Conservation (phyloP, 2,888 invertebrate genomes). For the Dasysyrphus albostriatus region DNA sequence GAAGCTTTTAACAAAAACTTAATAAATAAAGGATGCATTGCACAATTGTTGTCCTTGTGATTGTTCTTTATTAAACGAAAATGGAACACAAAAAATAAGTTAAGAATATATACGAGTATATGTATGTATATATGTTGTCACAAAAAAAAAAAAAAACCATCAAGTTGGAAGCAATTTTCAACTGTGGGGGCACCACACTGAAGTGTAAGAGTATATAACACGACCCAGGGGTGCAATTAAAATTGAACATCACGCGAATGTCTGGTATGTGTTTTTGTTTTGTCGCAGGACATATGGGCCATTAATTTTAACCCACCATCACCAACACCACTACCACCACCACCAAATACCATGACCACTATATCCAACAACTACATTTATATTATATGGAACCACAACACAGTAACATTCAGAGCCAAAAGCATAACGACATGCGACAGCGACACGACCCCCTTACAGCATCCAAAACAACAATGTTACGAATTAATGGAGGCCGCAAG, state of each 20-base stretch:
- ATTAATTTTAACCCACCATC: constrained; percentile 54
- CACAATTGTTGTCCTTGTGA: constrained; percentile 9
- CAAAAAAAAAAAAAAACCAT: constrained; percentile 25
- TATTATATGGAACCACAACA: constrained; percentile 9
- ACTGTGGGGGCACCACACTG: constrained; percentile 21
- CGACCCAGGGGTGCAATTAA: constrained; percentile 69
- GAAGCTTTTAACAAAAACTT: not conserved
- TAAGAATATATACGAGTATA: not conserved
- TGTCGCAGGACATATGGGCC: constrained; percentile 67
- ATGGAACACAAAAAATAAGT: constrained; percentile 9
- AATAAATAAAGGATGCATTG: constrained; percentile 1
- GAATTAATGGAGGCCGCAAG: constrained; percentile 56
- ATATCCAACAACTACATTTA: constrained; percentile 39
- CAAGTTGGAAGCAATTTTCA: constrained; percentile 52
- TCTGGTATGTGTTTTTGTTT: constrained; percentile 46
- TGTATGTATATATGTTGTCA: not conserved
- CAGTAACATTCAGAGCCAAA: constrained; percentile 34
- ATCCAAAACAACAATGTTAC: constrained; percentile 50
- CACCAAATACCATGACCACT: constrained; percentile 10
- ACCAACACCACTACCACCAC: constrained; percentile 9
- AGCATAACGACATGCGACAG: constrained; percentile 28
- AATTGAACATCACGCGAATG: constrained; percentile 66
- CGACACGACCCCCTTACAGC: constrained; percentile 9
- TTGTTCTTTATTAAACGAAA: constrained; percentile 28
- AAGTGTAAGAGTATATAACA: constrained; percentile 60